Evolutionary conservation across 2,113 vertebrate genomes (phyloP), one percentile per base, ranked within the genome.

Genomic region (Actinemys pallida): DNA sequence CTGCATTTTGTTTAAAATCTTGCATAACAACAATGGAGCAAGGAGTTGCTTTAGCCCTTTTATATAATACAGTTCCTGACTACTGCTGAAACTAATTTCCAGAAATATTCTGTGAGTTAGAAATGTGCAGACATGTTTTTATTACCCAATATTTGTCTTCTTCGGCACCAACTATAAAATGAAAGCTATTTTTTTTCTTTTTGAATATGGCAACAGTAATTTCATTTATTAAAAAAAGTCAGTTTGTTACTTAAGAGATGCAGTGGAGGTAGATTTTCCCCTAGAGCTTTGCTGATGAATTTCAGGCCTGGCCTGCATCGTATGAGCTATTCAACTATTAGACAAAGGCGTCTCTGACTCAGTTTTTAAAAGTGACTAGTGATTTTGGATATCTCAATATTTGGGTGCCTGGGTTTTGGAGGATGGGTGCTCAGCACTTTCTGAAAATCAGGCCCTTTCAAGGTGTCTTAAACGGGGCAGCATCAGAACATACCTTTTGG

Each of bases 261-360:
- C 75, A 84, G 88, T 50, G 24, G 50, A 83, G 17, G 5, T 31
- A 39, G 81, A 45, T 10, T 75, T 86, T 42, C 50, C 42, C 31
- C 31, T 31, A 42, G 27, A 82, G 4, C 24, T 59, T 59, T 86
- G 25, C 39, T 69, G n/a, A 16, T 54, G 31, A 0, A 0, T 9
- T 93, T 83, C 10, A 72, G 4, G 49, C 39, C 76, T 85, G 20
- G 69, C n/a, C 79, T 85, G 45, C 8, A 39, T 24, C 20, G 5
- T 87, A 6, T 19, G 3, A 53, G 8, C 5, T 56, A 3, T 76
- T 93, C 82, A 7, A 45, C 42, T 52, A 76, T 93, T 45, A n/a
- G 6, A 2, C 31, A 81, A 84, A 92, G 79, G 6, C 6, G 25
- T 10, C 10, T 56, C 1, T 72, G 10, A 11, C 85, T 86, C 25